Conservation (phyloP, 2,113 vertebrate genomes). For the Pterocles orientalis region DNA sequence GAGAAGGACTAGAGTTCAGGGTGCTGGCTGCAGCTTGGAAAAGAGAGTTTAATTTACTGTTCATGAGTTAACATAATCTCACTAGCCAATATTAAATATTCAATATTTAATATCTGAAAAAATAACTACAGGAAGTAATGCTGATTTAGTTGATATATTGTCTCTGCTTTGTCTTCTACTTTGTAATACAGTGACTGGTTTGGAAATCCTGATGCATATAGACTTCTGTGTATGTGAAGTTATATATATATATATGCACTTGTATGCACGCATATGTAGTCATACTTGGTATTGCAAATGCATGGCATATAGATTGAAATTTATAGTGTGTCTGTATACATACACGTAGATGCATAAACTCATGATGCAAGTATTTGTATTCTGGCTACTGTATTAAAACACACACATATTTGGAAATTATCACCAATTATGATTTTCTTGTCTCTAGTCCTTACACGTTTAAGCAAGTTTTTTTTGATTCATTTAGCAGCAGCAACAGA, state of each 20-base stretch:
- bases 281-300: not conserved
- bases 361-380: not conserved
- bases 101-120: not conserved
- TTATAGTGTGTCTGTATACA: not conserved
- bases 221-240: not conserved
- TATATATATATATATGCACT: not conserved
- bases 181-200: not conserved
- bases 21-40: not conserved
- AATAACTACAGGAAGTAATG: not conserved
- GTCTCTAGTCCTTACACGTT: not conserved
- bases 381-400: not conserved
- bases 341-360: not conserved
- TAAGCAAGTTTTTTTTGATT: conserved; percentile 59
- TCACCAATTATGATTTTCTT: not conserved
- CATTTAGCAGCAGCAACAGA: conserved; percentile 89
- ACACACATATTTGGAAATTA: not conserved
- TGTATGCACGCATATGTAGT: not conserved
- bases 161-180: not conserved
- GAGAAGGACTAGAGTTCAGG: not conserved
- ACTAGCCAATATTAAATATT: not conserved
- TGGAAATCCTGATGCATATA: not conserved
- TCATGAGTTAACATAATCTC: not conserved
- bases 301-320: not conserved
- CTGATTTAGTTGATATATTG: not conserved
- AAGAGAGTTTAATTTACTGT: not conserved